Evolutionary conservation across 2,797 vertebrate genomes (phyloP).

Genomic region (Novumbra hubbsi): DNA sequence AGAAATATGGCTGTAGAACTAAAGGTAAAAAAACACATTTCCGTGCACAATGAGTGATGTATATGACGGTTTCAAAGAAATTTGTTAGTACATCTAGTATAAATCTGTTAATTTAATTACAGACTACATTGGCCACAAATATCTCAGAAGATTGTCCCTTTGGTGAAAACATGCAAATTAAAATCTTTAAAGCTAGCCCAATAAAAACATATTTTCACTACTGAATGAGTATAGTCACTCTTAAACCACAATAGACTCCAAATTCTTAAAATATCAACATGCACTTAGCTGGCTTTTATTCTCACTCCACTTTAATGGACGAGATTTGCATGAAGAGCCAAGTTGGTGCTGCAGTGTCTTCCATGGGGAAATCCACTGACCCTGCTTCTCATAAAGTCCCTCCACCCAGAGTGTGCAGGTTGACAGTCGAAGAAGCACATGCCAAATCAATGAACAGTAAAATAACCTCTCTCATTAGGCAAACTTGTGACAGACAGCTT

Average conservation of each 20-base stretch:
- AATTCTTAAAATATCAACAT: constrained; percentile 28
- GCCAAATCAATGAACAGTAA: not conserved
- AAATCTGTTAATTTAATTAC: not conserved
- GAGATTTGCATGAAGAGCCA: constrained; percentile 14
- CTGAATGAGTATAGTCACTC: constrained; percentile 32
- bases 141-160: not conserved
- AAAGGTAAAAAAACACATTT: not conserved
- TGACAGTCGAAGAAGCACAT: no score
- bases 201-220: constrained; percentile 6
- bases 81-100: not conserved
- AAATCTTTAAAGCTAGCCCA: not conserved
- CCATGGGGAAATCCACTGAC: constrained; percentile 15
- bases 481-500: not conserved
- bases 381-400: constrained; percentile 10
- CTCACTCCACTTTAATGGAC: constrained; percentile 9
- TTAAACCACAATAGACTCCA: constrained; percentile 45
- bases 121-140: not conserved
- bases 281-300: constrained; percentile 3
- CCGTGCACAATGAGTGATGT: not conserved
- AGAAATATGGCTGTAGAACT: constrained; percentile 11
- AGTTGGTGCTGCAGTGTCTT: constrained; percentile 25
- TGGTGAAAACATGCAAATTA: not conserved
- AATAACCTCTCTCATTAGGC: not conserved
- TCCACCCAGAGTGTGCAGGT: no score
- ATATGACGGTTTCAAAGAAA: not conserved